These are phyloP conservation scores for Hyperoplus immaculatus DNA, from an alignment of 2,797 vertebrate genomes.

Conservation along the genomic window DNA sequence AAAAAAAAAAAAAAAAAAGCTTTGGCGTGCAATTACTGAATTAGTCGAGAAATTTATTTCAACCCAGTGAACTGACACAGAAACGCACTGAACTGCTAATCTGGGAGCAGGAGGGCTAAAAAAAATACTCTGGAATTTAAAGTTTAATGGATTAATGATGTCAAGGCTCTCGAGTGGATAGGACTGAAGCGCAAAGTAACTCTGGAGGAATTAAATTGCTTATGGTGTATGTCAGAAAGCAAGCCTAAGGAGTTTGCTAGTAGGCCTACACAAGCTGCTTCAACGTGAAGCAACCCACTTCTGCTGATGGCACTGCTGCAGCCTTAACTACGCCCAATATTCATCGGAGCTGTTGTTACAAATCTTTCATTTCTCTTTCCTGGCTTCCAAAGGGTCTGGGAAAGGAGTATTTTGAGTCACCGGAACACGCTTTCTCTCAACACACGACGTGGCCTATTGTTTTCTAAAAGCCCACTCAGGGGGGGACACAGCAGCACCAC, in stretches of 20 bases:
- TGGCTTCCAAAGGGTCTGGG: background rate
- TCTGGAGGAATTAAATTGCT: conserved; percentile 69
- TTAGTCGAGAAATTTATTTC: conserved; percentile 83
- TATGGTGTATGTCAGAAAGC: conserved; percentile 52
- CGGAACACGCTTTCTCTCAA: conserved; percentile 5
- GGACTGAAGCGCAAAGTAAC: conserved; percentile 62
- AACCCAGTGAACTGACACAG: conserved; percentile 83
- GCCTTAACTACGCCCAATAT: conserved; percentile 34
- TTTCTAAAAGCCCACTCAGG: conserved; percentile 29
- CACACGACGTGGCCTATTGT: conserved; percentile 22
- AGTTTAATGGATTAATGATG: conserved; percentile 85
- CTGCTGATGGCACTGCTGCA: conserved; percentile 17
- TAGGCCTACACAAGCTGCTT: conserved; percentile 13
- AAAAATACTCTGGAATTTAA: conserved; percentile 77
- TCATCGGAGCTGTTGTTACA: conserved; percentile 30
- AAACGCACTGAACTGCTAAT: conserved; percentile 83
- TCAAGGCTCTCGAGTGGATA: conserved; percentile 77
- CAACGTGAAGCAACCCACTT: conserved; percentile 28
- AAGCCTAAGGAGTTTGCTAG: conserved; percentile 30
- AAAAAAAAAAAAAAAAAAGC: conserved; percentile 47
- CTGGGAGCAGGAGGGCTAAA: conserved; percentile 75
- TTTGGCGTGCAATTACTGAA: conserved; percentile 81
- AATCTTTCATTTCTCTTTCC: conserved; percentile 19
- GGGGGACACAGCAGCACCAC: conserved; percentile 3
- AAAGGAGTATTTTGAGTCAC: conserved; percentile 14